phyloP scores from a whole-genome alignment of 2,797 vertebrate genomes.

The Delichon dasypus region DNA sequence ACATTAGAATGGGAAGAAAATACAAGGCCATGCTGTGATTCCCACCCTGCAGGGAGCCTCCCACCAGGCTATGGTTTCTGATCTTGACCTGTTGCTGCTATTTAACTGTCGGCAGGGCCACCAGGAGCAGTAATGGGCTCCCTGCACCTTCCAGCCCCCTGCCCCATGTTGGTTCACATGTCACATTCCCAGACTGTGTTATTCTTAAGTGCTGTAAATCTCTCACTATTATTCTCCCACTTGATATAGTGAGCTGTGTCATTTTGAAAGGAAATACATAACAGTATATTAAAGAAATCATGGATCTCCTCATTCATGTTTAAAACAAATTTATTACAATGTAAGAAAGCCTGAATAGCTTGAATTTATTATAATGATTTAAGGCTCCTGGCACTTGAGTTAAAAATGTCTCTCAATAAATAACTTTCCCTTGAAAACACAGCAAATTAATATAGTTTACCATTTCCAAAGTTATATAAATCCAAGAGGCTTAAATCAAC shows the following conservation, averaged over 20 bases:
- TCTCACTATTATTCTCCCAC: slow-evolving; percentile 70
- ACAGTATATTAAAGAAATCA: slow-evolving; percentile 78
- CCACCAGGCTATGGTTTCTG: background rate
- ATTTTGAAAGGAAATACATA: slow-evolving; percentile 81
- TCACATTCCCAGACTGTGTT: slow-evolving; percentile 50
- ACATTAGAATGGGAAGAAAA: background rate
- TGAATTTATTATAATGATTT: slow-evolving; percentile 84
- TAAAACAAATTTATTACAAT: slow-evolving; percentile 81
- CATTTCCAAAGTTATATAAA: slow-evolving; percentile 75
- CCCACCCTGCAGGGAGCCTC: background rate
- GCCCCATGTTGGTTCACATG: background rate
- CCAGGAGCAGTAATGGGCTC: rapidly evolving
- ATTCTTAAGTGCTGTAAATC: slow-evolving; percentile 71
- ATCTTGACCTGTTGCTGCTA: rapidly evolving
- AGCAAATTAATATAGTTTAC: slow-evolving; percentile 82
- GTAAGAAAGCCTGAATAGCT: slow-evolving; percentile 79
- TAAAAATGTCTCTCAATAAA: slow-evolving; percentile 82
- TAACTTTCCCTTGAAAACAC: slow-evolving; percentile 79
- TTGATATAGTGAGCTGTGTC: slow-evolving; percentile 78
- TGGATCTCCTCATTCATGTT: slow-evolving; percentile 82
- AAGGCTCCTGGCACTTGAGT: slow-evolving; percentile 75
- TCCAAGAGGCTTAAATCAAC: slow-evolving; percentile 74
- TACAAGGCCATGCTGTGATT: rapidly evolving
- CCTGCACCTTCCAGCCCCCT: background rate
- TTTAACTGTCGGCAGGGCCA: background rate